Conservation (phyloP, 2,113 vertebrate species). For the Columba janthina region DNA sequence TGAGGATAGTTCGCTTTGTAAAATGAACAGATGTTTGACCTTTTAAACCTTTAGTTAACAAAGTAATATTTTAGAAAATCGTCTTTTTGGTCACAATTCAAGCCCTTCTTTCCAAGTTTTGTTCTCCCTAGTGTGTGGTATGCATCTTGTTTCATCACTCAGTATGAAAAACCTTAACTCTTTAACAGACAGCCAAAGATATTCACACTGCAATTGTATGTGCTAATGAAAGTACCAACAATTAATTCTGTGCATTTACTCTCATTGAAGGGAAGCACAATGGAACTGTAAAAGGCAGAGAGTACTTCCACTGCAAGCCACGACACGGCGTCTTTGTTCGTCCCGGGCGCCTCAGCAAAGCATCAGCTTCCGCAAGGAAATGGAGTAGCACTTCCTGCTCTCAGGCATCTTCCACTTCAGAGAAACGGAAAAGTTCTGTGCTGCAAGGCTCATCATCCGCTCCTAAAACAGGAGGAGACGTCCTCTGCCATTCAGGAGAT, state of each 20-base stretch:
- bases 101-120: background rate
- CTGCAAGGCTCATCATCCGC: slow-evolving; percentile 28
- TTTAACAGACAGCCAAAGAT: background rate
- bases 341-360: slow-evolving; percentile 79
- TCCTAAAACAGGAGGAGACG: slow-evolving; percentile 14
- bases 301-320: slow-evolving; percentile 83
- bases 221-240: background rate
- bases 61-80: background rate
- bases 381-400: slow-evolving; percentile 58
- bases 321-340: slow-evolving; percentile 83
- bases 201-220: fast-evolving
- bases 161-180: background rate
- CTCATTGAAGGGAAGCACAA: slow-evolving; percentile 83
- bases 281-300: slow-evolving; percentile 83
- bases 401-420: slow-evolving; percentile 71
- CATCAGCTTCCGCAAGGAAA: slow-evolving; percentile 68
- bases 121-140: background rate
- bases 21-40: background rate
- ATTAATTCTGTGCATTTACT: slow-evolving; percentile 21
- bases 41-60: background rate
- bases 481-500: slow-evolving; percentile 61
- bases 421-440: slow-evolving; percentile 47
- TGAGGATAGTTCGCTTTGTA: background rate
- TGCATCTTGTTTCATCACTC: background rate
- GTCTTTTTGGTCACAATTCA: background rate